phyloP scores from a whole-genome alignment of 2,888 invertebrate species.

The Callosobruchus maculatus region DNA sequence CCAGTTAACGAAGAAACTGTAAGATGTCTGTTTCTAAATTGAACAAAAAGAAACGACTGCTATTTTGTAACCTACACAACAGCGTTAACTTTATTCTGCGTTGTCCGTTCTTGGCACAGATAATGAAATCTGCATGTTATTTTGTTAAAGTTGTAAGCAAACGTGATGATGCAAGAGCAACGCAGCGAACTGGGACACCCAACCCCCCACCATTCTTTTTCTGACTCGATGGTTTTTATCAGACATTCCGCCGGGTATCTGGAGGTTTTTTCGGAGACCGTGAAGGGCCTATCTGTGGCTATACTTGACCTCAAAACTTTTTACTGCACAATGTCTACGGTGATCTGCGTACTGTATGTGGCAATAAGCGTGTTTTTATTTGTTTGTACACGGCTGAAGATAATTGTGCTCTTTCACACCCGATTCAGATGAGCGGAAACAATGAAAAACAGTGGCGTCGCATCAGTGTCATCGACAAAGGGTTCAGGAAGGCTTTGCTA shows the following conservation, averaged over 20 bases:
- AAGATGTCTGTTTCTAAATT: conserved; percentile 22
- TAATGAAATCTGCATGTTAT: conserved; percentile 23
- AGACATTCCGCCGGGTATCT: neutral
- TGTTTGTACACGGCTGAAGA: neutral
- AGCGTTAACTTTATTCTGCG: conserved; percentile 10
- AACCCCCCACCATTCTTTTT: neutral
- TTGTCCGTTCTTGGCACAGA: conserved; percentile 23
- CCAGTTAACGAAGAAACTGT: no score
- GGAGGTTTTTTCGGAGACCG: neutral
- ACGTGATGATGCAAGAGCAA: conserved; percentile 13
- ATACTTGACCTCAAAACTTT: neutral
- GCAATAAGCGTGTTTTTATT: neutral
- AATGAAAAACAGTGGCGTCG: neutral
- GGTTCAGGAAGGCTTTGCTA: neutral
- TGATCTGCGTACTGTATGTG: neutral
- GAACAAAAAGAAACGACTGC: conserved; percentile 4
- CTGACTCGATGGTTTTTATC: neutral
- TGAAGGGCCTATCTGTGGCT: neutral
- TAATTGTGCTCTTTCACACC: neutral
- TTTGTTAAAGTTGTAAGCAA: conserved; percentile 20
- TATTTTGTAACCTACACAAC: conserved; percentile 15
- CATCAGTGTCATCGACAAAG: neutral
- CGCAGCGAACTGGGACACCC: conserved; percentile 15
- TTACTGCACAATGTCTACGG: neutral
- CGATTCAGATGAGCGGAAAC: neutral